Base-by-base conservation (phyloP, 2,888 invertebrate species). In the Leptopilina drosophilae region DNA sequence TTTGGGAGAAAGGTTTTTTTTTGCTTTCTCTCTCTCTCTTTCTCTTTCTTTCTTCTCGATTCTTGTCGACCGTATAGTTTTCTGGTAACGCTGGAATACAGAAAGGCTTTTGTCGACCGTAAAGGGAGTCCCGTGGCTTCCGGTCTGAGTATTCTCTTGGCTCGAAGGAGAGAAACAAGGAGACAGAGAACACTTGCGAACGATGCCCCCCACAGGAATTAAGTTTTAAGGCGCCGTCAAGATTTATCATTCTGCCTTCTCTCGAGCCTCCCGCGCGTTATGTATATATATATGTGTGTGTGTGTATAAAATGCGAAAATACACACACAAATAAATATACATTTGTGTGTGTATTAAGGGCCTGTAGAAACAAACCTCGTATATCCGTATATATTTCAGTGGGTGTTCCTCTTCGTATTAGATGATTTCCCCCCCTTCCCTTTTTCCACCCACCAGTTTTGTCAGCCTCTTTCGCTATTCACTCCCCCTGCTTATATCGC, bases 211-310 rank as follows among this genome's bases (percentile, higher is more conserved):
- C 73, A 33, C 80, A 82, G 85, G 85, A 86, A 85, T 86, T 83
- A 87, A 86, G 86, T 87, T 87, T 88, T 87, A 87, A 87, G 87
- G 85, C 85, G 82, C 87, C 83, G 79, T 82, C 78, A 82, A 84
- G 87, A 88, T 88, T 88, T 87, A 87, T 87, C 83, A 83, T 73
- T 73, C 73, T 73, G 73, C 73, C 73, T 73, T 73, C 56, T 73
- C 73, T 73, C 73, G 56, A 56, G 56, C 73, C 73, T 73, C 73
- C 7, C n/a, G 42, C 49, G 9, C 49, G 4, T 12, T 49, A 11
- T 49, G 8, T 49, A 49, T 49, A 49, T 49, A 8, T 49, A 49
- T 49, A 49, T 11, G 7, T 26, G 33, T 42, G 7, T 11, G 7
- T 26, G 33, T 42, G 7, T 42, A 42, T 42, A 42, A 33, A 33